Percentiles rank a stretch among this genome's conserved stretches.
These are phyloP conservation scores for Rhinophrynus dorsalis DNA, from an alignment of 2,797 vertebrate species.

Conservation along the genomic window DNA sequence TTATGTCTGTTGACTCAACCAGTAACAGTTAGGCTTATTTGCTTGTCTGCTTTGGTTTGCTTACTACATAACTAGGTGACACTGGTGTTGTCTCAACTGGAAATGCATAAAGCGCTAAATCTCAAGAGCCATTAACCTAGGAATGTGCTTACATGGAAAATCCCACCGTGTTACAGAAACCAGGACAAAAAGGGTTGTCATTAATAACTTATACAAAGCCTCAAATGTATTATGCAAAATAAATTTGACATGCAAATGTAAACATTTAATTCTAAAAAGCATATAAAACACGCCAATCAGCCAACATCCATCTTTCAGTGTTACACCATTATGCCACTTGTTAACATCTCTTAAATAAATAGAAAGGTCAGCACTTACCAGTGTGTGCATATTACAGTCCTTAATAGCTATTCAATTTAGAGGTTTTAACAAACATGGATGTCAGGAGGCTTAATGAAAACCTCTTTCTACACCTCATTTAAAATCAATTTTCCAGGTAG, in stretches of 20 bases:
- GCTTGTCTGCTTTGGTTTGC: too few species aligned
- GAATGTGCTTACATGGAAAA: slow-evolving; percentile 24
- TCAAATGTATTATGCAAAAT: slow-evolving; percentile 5
- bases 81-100: not conserved
- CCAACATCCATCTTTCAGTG: slow-evolving; percentile 19
- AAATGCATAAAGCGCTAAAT: slow-evolving; percentile 18
- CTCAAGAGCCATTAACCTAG: slow-evolving; percentile 27
- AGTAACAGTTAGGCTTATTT: too few species aligned
- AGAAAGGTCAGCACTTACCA: slow-evolving; percentile 10
- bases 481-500: not conserved
- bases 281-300: not conserved
- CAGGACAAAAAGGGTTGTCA: slow-evolving; percentile 7
- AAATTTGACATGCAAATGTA: slow-evolving; percentile 21
- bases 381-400: not conserved
- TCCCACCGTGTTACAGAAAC: not conserved
- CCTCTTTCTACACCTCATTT: slow-evolving; percentile 12
- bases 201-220: slow-evolving; percentile 8
- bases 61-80: not conserved
- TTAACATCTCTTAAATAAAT: slow-evolving; percentile 32
- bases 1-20: not conserved
- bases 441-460: slow-evolving; percentile 22
- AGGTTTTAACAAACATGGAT: not conserved
- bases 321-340: slow-evolving; percentile 22
- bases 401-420: slow-evolving; percentile 15
- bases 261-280: slow-evolving; percentile 16